Percentiles rank a stretch among this genome's conserved stretches.
phyloP scores from a whole-genome alignment of 1,140 invertebrate genomes.

The Limonius californicus region DNA sequence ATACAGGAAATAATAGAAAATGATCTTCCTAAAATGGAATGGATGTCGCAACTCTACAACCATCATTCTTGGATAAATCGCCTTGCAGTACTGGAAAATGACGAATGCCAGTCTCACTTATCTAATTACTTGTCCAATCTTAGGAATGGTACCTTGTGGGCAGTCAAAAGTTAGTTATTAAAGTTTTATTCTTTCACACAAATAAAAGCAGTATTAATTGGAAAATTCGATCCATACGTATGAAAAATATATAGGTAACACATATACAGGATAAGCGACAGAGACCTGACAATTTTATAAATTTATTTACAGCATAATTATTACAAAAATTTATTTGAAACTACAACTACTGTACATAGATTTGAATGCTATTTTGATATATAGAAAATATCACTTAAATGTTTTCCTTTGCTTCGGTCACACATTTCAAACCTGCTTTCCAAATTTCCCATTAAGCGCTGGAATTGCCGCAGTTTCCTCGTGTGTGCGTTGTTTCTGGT shows the following conservation, averaged over 20 bases:
- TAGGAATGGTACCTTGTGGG: constrained; percentile 60
- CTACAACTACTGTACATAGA: too few species aligned
- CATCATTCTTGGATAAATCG: constrained; percentile 58
- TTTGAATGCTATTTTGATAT: too few species aligned
- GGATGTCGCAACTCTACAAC: constrained; percentile 61
- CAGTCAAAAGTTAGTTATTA: constrained; percentile 64
- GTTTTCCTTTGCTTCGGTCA: too few species aligned
- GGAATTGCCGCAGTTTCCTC: too few species aligned
- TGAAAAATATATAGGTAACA: not conserved
- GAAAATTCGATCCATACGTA: not conserved
- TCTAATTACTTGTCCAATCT: constrained; percentile 55
- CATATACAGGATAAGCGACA: too few species aligned
- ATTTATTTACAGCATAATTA: not conserved
- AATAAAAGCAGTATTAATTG: not conserved
- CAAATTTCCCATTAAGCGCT: too few species aligned
- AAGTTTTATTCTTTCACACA: too few species aligned
- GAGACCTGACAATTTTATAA: not conserved
- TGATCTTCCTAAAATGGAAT: constrained; percentile 53
- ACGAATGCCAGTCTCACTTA: constrained; percentile 56
- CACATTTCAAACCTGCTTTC: too few species aligned
- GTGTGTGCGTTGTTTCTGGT: too few species aligned
- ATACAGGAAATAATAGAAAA: constrained; percentile 17
- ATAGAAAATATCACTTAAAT: too few species aligned
- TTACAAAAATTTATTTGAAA: not conserved
- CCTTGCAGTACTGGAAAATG: constrained; percentile 46